phyloP scores from a whole-genome alignment of 1,140 invertebrate genomes.

The Platyscapa corneri region DNA sequence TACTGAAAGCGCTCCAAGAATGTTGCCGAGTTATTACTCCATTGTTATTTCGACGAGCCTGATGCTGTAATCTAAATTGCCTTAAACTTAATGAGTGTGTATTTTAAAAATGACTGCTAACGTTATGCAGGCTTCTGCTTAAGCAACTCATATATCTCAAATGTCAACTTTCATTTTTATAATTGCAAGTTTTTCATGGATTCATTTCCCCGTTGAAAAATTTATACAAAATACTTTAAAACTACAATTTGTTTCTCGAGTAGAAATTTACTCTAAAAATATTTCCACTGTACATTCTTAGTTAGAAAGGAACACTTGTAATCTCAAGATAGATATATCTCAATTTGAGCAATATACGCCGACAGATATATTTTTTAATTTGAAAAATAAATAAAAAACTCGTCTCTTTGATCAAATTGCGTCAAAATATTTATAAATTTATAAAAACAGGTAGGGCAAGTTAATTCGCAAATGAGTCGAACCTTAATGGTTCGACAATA shows the following conservation, averaged over 20 bases:
- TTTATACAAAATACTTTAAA: background rate
- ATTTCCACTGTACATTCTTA: too few relatives aligned
- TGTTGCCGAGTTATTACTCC: background rate
- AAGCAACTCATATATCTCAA: conserved; percentile 2
- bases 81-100: background rate
- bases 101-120: background rate
- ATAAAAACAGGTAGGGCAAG: too few relatives aligned
- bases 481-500: too few relatives aligned
- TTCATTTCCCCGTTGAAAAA: background rate
- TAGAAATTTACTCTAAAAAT: background rate
- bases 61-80: background rate
- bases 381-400: too few relatives aligned
- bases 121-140: too few relatives aligned
- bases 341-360: too few relatives aligned
- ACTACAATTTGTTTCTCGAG: background rate
- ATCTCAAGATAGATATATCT: too few relatives aligned
- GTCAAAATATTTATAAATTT: too few relatives aligned
- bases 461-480: too few relatives aligned
- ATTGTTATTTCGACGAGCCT: background rate
- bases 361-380: too few relatives aligned
- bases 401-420: too few relatives aligned
- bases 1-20: background rate
- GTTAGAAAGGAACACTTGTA: too few relatives aligned
- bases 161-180: background rate
- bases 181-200: background rate